A percentile compares a stretch with the other conserved stretches of the same genome.
Evolutionary conservation across 2,113 vertebrate genomes (phyloP).

Genomic region (Podocnemis expansa): DNA sequence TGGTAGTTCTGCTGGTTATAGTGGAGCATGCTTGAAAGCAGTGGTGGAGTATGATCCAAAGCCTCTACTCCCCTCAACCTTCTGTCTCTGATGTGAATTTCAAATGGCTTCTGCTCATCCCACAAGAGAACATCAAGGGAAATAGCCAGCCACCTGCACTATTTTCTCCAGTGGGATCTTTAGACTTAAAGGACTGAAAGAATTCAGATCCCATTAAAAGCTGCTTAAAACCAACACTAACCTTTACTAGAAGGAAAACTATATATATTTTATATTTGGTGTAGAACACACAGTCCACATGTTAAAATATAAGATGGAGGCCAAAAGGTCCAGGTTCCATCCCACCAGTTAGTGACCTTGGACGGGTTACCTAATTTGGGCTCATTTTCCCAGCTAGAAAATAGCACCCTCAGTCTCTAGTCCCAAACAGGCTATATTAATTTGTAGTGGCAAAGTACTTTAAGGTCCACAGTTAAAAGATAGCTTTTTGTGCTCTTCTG

Average conservation of each 20-base stretch:
- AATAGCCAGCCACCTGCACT: background rate
- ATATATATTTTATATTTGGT: accelerated
- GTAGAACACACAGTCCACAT: accelerated
- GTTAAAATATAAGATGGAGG: background rate
- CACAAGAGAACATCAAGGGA: background rate
- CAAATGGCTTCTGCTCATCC: background rate
- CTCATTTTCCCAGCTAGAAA: background rate
- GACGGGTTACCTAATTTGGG: background rate
- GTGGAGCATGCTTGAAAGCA: background rate
- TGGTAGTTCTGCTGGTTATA: background rate
- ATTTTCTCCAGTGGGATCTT: background rate
- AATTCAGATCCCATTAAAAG: background rate
- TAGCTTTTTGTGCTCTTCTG: background rate
- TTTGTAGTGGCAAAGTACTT: background rate
- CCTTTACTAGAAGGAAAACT: accelerated
- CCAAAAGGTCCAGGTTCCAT: background rate
- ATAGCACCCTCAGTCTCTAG: background rate
- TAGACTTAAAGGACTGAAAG: background rate
- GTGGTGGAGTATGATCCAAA: background rate
- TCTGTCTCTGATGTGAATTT: background rate
- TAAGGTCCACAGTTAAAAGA: background rate
- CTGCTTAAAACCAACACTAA: background rate
- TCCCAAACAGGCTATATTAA: background rate
- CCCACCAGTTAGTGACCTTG: background rate
- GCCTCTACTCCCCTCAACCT: background rate